phyloP scores from a whole-genome alignment of 37 sponge, comb jelly and placozoan species.

The Oopsacas minuta region DNA sequence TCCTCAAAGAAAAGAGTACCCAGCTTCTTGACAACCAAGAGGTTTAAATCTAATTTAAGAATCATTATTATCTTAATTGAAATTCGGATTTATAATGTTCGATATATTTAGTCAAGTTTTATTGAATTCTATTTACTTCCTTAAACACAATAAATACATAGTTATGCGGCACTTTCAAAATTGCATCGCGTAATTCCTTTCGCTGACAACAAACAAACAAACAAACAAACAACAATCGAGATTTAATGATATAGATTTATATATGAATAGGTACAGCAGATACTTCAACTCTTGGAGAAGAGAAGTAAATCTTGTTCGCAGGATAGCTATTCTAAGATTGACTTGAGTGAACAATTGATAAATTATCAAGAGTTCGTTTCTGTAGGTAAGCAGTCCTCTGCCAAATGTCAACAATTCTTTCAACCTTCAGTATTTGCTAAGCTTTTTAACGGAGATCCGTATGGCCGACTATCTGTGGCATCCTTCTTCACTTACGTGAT shows the following conservation, averaged over 20 bases:
- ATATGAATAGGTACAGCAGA: neutral
- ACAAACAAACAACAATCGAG: too few relatives aligned
- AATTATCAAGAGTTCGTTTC: neutral
- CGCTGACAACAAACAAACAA: too few relatives aligned
- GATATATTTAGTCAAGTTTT: too few relatives aligned
- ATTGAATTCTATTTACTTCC: neutral
- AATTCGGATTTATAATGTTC: too few relatives aligned
- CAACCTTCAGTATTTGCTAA: conserved; percentile 52
- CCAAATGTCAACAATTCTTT: conserved; percentile 46
- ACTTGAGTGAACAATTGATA: neutral
- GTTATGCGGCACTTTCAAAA: too few relatives aligned
- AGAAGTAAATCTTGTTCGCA: neutral
- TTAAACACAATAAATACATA: neutral
- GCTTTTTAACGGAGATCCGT: conserved; percentile 50
- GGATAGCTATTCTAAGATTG: neutral
- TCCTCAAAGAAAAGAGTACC: conserved; percentile 32
- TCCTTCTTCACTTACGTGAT: conserved; percentile 28
- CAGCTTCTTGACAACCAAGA: conserved; percentile 33
- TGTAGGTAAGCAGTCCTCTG: neutral
- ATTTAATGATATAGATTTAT: too few relatives aligned
- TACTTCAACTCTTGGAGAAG: neutral
- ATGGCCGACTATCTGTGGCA: conserved; percentile 40
- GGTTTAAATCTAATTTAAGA: neutral
- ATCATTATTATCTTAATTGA: neutral
- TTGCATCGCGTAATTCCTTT: too few relatives aligned